phyloP scores from a whole-genome alignment of 1,140 invertebrate genomes.

The Drosophila kohkoa region DNA sequence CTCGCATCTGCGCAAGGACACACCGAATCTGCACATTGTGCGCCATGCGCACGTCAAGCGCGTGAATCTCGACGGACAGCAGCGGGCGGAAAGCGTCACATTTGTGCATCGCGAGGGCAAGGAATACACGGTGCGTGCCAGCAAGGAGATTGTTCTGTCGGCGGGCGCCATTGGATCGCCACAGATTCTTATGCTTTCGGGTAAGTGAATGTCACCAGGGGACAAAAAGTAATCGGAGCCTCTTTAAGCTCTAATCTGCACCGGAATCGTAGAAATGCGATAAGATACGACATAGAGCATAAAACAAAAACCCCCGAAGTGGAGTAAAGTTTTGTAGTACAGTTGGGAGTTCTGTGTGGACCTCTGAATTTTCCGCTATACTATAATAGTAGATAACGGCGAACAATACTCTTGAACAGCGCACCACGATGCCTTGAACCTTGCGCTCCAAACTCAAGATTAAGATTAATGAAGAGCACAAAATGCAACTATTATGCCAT shows the following conservation, averaged over 20 bases:
- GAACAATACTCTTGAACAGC: no score
- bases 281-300: constrained; percentile 26
- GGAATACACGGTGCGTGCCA: constrained; percentile 68
- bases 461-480: no score
- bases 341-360: not conserved
- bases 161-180: constrained; percentile 86
- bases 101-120: constrained; percentile 88
- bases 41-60: constrained; percentile 91
- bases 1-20: constrained; percentile 87
- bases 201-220: constrained; percentile 49
- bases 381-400: no score
- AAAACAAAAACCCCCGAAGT: not conserved
- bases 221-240: constrained; percentile 9
- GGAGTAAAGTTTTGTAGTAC: not conserved
- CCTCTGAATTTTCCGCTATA: not conserved
- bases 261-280: constrained; percentile 13
- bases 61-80: constrained; percentile 90
- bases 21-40: constrained; percentile 91
- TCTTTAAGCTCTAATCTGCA: constrained; percentile 14
- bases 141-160: constrained; percentile 85
- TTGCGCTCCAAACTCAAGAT: no score
- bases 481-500: no score
- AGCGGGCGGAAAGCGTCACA: constrained; percentile 90
- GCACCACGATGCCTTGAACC: no score
- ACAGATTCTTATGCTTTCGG: constrained; percentile 88